Evolutionary conservation across 2,888 invertebrate genomes (phyloP).

Genomic region (Melipona beecheii): DNA sequence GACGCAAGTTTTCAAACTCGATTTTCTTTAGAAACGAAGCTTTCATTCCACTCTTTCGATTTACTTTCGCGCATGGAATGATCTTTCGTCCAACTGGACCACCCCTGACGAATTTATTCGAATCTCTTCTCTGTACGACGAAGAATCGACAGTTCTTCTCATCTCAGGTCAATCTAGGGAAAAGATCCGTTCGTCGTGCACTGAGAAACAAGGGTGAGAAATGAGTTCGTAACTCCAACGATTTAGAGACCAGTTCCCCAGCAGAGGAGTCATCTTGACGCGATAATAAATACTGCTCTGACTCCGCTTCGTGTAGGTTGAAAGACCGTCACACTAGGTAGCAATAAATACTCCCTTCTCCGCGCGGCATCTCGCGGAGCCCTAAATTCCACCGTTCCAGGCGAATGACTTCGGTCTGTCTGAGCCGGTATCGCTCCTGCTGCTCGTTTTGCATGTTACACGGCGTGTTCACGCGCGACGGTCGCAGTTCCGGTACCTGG

Average conservation of each 20-base stretch:
- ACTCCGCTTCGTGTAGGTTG: not conserved
- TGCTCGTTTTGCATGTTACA: constrained; percentile 45
- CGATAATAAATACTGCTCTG: constrained; percentile 35
- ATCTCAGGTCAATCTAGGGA: not conserved
- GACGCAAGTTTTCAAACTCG: not conserved
- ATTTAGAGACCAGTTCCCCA: not conserved
- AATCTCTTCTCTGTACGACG: no score
- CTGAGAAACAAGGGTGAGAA: not conserved
- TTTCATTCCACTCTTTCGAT: not conserved
- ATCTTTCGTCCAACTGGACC: no score
- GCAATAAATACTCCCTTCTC: constrained; percentile 46
- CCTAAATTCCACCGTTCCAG: constrained; percentile 48
- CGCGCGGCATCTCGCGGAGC: constrained; percentile 16
- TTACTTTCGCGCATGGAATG: no score
- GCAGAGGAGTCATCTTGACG: not conserved
- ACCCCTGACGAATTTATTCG: no score
- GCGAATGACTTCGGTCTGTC: constrained; percentile 41
- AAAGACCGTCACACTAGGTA: constrained; percentile 23
- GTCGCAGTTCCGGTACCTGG: constrained; percentile 40
- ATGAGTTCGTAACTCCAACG: not conserved
- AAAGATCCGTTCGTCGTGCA: not conserved
- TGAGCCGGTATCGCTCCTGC: constrained; percentile 32
- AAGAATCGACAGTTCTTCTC: no score
- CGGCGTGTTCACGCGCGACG: constrained; percentile 14
- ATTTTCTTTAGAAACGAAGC: not conserved